phyloP scores from a whole-genome alignment of 2,888 invertebrate genomes.

The Blomia tropicalis region DNA sequence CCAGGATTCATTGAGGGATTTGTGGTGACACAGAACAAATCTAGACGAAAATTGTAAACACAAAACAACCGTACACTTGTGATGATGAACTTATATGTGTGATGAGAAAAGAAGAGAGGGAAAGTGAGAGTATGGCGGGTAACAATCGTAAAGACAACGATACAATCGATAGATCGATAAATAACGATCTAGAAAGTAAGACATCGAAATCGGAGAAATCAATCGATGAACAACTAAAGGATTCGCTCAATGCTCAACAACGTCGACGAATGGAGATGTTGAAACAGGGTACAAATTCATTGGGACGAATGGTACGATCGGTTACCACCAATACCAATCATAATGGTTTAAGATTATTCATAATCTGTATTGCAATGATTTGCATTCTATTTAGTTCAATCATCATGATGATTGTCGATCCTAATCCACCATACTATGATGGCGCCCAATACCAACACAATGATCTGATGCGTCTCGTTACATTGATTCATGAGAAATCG shows the following conservation, averaged over 20 bases:
- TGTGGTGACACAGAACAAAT: too few relatives aligned
- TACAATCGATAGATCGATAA: too few relatives aligned
- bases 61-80: too few relatives aligned
- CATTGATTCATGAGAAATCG: neutral
- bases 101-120: too few relatives aligned
- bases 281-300: neutral
- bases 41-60: too few relatives aligned
- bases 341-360: neutral
- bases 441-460: neutral
- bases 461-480: slow-evolving; percentile 7
- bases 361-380: neutral
- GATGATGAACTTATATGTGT: too few relatives aligned
- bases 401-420: neutral
- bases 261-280: neutral
- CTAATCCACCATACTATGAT: neutral
- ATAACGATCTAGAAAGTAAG: too few relatives aligned
- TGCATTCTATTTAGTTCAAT: slow-evolving; percentile 1
- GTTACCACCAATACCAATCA: neutral
- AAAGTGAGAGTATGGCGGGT: too few relatives aligned
- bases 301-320: neutral
- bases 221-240: neutral
- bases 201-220: too few relatives aligned
- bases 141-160: too few relatives aligned
- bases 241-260: neutral
- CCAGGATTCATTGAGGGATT: too few relatives aligned